These are phyloP conservation scores for Halesus radiatus DNA, from an alignment of 1,140 invertebrate species.

Conservation along the genomic window DNA sequence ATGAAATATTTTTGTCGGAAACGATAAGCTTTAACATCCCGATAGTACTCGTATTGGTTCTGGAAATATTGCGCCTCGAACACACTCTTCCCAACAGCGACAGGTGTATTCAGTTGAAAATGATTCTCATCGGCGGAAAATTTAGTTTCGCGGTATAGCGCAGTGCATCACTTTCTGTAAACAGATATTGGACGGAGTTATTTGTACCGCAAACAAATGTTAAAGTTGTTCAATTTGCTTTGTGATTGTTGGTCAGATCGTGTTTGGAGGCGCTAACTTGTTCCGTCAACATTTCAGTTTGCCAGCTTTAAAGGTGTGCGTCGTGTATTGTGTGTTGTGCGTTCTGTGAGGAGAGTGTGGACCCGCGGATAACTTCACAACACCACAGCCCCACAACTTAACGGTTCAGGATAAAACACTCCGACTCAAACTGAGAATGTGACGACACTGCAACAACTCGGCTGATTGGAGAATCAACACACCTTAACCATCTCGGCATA, in stretches of 20 bases:
- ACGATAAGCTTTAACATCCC: not conserved
- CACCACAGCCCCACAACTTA: not conserved
- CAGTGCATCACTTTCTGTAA: slow-evolving; percentile 33
- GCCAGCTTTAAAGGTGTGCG: slow-evolving; percentile 51
- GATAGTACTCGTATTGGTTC: not conserved
- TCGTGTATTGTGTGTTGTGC: slow-evolving; percentile 9
- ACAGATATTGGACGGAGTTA: slow-evolving; percentile 34
- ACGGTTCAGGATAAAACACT: not conserved
- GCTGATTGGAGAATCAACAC: too few relatives aligned
- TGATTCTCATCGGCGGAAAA: not conserved
- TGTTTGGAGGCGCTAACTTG: slow-evolving; percentile 50
- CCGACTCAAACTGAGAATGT: not conserved
- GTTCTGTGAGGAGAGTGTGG: not conserved
- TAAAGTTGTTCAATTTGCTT: slow-evolving; percentile 58
- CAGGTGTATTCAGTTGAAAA: slow-evolving; percentile 6
- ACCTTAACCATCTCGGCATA: too few relatives aligned
- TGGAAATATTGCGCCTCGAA: not conserved
- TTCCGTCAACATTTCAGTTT: slow-evolving; percentile 54
- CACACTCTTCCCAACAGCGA: not conserved
- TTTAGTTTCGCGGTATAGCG: not conserved
- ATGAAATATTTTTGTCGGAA: not conserved
- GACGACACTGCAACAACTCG: not conserved
- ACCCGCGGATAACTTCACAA: not conserved
- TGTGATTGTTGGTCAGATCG: slow-evolving; percentile 49
- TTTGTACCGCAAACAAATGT: slow-evolving; percentile 53